Evolutionary conservation across 1,140 invertebrate genomes (phyloP), one percentile per base, ranked within the genome.

Genomic region (Charaxes varanes): DNA sequence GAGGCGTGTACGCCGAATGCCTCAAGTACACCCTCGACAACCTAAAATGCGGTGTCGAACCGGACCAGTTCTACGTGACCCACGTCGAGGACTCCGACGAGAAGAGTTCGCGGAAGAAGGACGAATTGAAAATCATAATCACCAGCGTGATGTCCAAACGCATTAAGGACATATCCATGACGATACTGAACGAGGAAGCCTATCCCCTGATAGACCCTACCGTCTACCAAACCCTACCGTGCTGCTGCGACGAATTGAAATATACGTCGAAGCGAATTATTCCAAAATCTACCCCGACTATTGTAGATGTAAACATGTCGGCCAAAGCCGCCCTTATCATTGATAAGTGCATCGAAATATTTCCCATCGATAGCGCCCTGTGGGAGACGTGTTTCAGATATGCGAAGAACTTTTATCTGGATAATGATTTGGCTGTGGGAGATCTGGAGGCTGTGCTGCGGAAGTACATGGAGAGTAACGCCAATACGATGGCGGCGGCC

Each of bases 341-440:
- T 18, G 76, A 83, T 14, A 73, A 69, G 55, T 79, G 68, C 34
- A 70, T 83, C 2, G 65, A 57, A 11, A 59, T 67, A 0, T 80
- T 81, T 24, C 79, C 79, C 6, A 53, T 79, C 3, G 64, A 80
- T n/a, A 54, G 63, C 4, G 41, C 59, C 4, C 35, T 80, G 2
- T 83, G 79, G 79, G 76, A 80, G 45, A 49, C 47, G 3, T 83
- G 74, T 32, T 80, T 83, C 32, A 50, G 71, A 7, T 37, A 65
- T 2, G 61, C 74, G 0, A 79, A 73, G 42, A 58, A 79, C 36
- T 83, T 70, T 47, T 83, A 64, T 27, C 34, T 80, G 3, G 59
- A 73, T n/a, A 77, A 83, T 23, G 44, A 68, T 52, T 50, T 83
- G 36, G 56, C 47, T 10, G 53, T 71, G 16, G 40, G 49, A 0